Conservation (phyloP, 2,888 invertebrate species). For the Caenorhabditis auriculariae region DNA sequence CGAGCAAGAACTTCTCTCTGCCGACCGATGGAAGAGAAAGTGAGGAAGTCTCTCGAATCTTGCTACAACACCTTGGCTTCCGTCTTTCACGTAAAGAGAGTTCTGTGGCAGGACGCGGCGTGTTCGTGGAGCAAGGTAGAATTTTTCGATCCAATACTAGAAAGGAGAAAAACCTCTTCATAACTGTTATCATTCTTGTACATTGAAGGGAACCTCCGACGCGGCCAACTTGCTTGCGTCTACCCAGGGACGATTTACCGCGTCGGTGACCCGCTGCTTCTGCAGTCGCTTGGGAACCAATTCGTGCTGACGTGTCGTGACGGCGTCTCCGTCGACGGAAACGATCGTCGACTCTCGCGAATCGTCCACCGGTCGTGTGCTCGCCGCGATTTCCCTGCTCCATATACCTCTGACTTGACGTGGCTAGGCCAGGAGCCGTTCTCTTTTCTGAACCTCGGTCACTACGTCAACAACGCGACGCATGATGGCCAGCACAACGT, state of each 20-base stretch:
- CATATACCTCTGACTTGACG: constrained; percentile 63
- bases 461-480: constrained; percentile 68
- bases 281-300: constrained; percentile 67
- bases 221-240: constrained; percentile 8
- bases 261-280: constrained; percentile 66
- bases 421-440: constrained; percentile 64
- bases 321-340: constrained; percentile 67
- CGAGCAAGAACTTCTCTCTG: too few species aligned
- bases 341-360: constrained; percentile 66
- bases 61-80: constrained; percentile 2
- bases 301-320: constrained; percentile 69
- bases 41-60: background rate
- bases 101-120: constrained; percentile 7
- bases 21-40: too few species aligned
- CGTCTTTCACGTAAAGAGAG: constrained; percentile 1
- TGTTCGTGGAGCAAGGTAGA: constrained; percentile 6
- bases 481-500: constrained; percentile 66
- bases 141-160: background rate
- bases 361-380: constrained; percentile 66
- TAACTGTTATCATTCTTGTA: background rate
- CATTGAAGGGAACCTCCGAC: background rate
- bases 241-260: constrained; percentile 66
- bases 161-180: too few species aligned
- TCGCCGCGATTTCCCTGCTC: constrained; percentile 64
- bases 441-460: constrained; percentile 68